Base-by-base conservation (phyloP, 64 coral and sea anemone species). In the Montipora sp. region DNA sequence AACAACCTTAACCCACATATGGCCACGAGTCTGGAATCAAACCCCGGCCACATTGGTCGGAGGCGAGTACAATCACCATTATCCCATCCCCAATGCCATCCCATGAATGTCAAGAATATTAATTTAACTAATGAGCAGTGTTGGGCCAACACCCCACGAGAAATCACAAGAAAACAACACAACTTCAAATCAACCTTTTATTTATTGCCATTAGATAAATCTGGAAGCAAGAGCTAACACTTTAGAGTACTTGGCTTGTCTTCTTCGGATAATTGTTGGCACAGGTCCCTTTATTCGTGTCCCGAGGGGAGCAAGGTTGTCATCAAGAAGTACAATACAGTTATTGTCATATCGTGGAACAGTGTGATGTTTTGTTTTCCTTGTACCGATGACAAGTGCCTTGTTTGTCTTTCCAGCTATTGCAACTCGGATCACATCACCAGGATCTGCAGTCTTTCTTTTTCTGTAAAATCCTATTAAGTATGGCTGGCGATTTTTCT, bases 341-440 rank as follows among this genome's bases (percentile, higher is more conserved):
- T 99, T 99, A 23, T 99, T 99, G 59, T 99, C 98, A 94, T 96
- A 99, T 99, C 98, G 91, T 24, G 98, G 98, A 18, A 99, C 79
- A 5, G 92, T 96, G 36, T 99, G 92, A 60, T 96, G 92, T 75
- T 99, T 99, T 24, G 98, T 93, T 51, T 95, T 95, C 16, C 98
- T 73, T 36, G 98, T 96, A 1, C 98, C 98, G 13, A 99, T 95
- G 48, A 99, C 95, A 66, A 99, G 83, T n/a, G 98, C 98, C 65
- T 96, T 96, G 20, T 94, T 96, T 47, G 98, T 94, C 79, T 99
- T 96, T 27, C 98, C 98, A 18, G 94, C 79, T 43, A 99, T 88
- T 2, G 98, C 98, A 44, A 99, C 98, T 80, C 92, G 90, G 22
- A 99, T 92, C 24, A 99, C 84, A 94, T 99, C 98, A 15, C 98